Evolutionary conservation across 2,797 vertebrate genomes (phyloP).

Genomic region (Sebastolobus alascanus): DNA sequence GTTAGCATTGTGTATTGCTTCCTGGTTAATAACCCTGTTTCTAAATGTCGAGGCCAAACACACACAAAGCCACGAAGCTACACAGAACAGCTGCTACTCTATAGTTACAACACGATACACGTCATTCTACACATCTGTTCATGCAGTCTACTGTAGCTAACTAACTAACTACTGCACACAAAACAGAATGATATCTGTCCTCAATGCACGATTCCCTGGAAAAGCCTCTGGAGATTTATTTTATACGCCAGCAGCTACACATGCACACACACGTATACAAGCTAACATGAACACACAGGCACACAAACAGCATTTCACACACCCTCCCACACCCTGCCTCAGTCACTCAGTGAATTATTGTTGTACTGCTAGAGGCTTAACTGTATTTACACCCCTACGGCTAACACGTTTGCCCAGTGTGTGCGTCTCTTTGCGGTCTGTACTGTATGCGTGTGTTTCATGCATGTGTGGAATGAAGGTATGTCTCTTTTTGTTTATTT

Average conservation of each 20-base stretch:
- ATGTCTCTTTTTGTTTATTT: constrained; percentile 49
- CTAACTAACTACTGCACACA: constrained; percentile 60
- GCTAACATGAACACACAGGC: constrained; percentile 45
- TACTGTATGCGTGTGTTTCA: constrained; percentile 57
- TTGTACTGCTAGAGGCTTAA: constrained; percentile 20
- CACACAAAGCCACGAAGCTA: constrained; percentile 72
- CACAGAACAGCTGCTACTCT: constrained; percentile 68
- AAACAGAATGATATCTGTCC: constrained; percentile 44
- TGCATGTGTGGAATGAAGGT: constrained; percentile 33
- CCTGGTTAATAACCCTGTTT: constrained; percentile 44
- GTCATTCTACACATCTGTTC: constrained; percentile 68
- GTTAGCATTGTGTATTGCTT: constrained; percentile 42
- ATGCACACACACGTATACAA: constrained; percentile 39
- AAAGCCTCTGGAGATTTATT: constrained; percentile 40
- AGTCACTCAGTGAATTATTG: constrained; percentile 30
- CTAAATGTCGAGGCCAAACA: constrained; percentile 52
- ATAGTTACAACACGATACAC: constrained; percentile 48
- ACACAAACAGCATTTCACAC: constrained; percentile 55
- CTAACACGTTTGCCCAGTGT: constrained; percentile 44
- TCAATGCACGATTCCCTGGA: constrained; percentile 45
- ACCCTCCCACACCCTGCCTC: constrained; percentile 51
- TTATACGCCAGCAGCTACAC: constrained; percentile 49
- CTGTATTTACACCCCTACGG: background rate
- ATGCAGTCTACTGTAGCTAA: constrained; percentile 71
- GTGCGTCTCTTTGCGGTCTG: constrained; percentile 44